Evolutionary conservation across 2,113 vertebrate genomes (phyloP).

Genomic region (Chionis minor): DNA sequence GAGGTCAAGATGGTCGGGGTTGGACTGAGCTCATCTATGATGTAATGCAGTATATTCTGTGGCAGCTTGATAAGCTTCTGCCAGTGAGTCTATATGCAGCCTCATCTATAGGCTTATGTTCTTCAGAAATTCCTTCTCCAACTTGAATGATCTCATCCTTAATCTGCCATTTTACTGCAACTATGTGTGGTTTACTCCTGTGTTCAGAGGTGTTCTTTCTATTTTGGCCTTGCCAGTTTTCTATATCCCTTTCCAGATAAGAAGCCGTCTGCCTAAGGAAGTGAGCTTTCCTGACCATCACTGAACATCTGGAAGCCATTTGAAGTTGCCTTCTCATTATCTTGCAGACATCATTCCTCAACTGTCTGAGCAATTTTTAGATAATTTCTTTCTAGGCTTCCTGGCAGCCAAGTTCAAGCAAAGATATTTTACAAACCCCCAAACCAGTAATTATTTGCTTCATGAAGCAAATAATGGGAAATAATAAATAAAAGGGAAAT

Average conservation of each 20-base stretch:
- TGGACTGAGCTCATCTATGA: not conserved
- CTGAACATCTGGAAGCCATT: not conserved
- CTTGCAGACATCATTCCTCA: not conserved
- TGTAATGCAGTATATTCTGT: not conserved
- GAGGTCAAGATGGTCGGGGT: not conserved
- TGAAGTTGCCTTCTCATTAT: not conserved
- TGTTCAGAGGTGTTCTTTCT: not conserved
- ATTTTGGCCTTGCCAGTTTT: not conserved
- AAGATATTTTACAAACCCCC: not conserved
- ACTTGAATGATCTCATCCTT: not conserved
- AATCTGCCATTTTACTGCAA: not conserved
- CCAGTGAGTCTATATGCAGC: not conserved
- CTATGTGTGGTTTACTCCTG: not conserved
- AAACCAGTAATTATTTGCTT: not conserved
- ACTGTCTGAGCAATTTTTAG: not conserved
- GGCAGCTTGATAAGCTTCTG: not conserved
- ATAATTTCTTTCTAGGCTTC: not conserved
- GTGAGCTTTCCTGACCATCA: not conserved
- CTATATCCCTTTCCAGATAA: not conserved
- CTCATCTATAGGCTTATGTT: not conserved
- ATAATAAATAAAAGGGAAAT: not conserved
- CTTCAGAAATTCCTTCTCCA: not conserved
- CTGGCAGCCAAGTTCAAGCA: not conserved
- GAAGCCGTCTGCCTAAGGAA: not conserved
- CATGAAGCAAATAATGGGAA: not conserved